Conservation (phyloP, 2,797 vertebrate genomes). For the Galaxias olidus region DNA sequence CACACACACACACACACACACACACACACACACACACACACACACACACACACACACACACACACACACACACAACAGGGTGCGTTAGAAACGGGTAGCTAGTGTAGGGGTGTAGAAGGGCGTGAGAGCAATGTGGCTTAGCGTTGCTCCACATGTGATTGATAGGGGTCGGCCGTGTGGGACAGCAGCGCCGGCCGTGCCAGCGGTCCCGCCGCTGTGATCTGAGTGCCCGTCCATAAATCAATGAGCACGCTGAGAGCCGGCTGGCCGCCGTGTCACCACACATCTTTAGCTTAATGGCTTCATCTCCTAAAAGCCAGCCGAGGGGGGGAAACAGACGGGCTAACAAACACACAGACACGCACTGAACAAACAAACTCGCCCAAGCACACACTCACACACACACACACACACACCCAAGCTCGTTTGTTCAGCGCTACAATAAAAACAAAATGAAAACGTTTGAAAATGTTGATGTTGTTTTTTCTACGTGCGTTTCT, state of each 20-base stretch:
- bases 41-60: no score
- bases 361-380: no score
- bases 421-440: no score
- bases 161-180: background rate
- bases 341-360: background rate
- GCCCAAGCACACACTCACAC: no score
- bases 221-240: conserved; percentile 19
- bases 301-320: conserved; percentile 7
- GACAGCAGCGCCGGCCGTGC: conserved; percentile 19
- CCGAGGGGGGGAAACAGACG: background rate
- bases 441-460: background rate
- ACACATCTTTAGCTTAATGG: conserved; percentile 2
- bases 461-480: no score
- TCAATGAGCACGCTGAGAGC: conserved; percentile 4
- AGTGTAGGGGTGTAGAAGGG: no score
- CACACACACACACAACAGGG: no score
- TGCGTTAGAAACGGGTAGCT: no score
- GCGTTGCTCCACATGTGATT: background rate
- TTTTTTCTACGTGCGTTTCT: background rate
- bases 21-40: no score
- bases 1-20: no score
- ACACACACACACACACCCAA: no score
- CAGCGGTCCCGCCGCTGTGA: background rate
- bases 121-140: no score
- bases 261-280: background rate